Percentiles rank a stretch among this genome's conserved stretches.
These are phyloP conservation scores for Takifugu flavidus DNA, from an alignment of 2,113 vertebrate genomes.

Conservation along the genomic window DNA sequence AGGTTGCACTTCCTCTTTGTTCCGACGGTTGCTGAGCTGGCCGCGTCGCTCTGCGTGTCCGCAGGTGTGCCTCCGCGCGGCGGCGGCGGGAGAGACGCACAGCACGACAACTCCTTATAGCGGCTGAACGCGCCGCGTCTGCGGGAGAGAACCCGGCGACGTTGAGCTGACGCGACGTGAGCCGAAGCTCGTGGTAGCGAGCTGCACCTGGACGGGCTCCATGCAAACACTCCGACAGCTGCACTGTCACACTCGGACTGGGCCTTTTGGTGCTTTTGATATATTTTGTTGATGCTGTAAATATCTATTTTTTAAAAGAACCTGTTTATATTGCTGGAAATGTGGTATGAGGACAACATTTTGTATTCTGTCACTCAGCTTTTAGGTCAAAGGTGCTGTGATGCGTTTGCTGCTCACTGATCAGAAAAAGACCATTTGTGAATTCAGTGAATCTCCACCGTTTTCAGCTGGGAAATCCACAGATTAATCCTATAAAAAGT, in stretches of 20 bases:
- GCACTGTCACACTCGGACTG: conserved; percentile 14
- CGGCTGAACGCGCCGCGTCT: neutral
- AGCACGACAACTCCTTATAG: conserved; percentile 59
- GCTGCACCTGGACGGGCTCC: conserved; percentile 11
- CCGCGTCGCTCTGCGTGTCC: conserved; percentile 9
- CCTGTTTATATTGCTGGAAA: conserved; percentile 10
- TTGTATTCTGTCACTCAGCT: no score
- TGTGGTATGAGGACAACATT: no score
- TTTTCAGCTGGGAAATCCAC: no score
- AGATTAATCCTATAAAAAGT: no score
- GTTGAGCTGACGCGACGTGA: neutral
- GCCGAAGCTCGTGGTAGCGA: neutral
- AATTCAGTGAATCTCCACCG: no score
- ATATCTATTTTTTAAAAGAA: conserved; percentile 28
- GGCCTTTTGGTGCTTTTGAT: conserved; percentile 20
- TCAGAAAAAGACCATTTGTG: no score
- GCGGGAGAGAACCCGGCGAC: conserved; percentile 2
- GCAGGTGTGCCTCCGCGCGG: conserved; percentile 60
- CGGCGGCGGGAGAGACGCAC: conserved; percentile 28
- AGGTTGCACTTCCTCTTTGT: conserved; percentile 25
- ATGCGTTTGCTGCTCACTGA: no score
- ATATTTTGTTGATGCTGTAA: conserved; percentile 37
- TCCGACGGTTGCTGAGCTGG: conserved; percentile 23
- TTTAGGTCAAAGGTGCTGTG: no score
- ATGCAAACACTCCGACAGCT: conserved; percentile 44